Conservation (phyloP, 2,888 invertebrate species). For the Germaria angustata region DNA sequence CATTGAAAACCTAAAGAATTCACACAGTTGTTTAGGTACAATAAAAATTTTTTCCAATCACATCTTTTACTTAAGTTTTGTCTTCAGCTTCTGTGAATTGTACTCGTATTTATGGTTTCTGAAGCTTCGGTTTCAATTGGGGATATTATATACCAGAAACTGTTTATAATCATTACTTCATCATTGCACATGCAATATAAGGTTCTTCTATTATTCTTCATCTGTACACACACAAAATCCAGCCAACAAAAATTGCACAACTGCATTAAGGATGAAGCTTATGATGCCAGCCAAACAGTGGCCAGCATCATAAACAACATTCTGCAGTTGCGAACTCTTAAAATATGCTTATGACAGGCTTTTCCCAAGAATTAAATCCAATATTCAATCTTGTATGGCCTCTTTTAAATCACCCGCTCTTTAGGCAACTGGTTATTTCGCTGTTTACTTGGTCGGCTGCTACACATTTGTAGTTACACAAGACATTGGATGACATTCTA, state of each 20-base stretch:
- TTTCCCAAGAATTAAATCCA: conserved; percentile 57
- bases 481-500: conserved; percentile 51
- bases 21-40: conserved; percentile 57
- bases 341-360: conserved; percentile 62
- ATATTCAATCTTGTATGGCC: conserved; percentile 23
- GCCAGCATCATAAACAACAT: conserved; percentile 19
- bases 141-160: conserved; percentile 14
- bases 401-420: conserved; percentile 38
- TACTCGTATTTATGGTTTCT: neutral
- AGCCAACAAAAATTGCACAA: conserved; percentile 49
- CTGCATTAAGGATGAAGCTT: conserved; percentile 44
- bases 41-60: conserved; percentile 23
- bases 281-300: conserved; percentile 34
- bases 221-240: conserved; percentile 12
- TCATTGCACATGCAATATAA: conserved; percentile 56
- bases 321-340: conserved; percentile 3
- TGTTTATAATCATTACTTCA: conserved; percentile 55
- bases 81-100: conserved; percentile 9
- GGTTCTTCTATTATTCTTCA: conserved; percentile 32
- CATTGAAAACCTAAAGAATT: conserved; percentile 60
- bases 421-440: conserved; percentile 13
- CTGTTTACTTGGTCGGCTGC: neutral
- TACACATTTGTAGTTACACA: conserved; percentile 7
- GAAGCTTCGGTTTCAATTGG: neutral
- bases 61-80: neutral